phyloP scores from a whole-genome alignment of 2,888 invertebrate genomes.

The Drosophila siamana region DNA sequence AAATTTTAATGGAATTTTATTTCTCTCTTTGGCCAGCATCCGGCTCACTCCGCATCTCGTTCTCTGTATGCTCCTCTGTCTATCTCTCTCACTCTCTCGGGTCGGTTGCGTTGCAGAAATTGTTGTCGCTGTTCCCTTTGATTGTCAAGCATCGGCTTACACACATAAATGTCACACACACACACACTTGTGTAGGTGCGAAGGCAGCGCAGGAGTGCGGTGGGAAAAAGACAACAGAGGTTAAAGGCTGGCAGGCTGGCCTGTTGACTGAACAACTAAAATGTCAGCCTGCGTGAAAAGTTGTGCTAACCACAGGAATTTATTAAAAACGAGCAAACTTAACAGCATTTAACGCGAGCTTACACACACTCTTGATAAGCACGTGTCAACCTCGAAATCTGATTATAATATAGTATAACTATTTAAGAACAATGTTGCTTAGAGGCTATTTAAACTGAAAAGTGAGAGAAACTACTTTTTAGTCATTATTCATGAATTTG shows the following conservation, averaged over 20 bases:
- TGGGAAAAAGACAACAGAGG: conserved; percentile 19
- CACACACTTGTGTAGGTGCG: conserved; percentile 31
- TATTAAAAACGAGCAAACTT: conserved; percentile 5
- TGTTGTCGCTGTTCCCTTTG: conserved; percentile 69
- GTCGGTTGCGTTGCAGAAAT: conserved; percentile 69
- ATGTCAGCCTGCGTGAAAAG: conserved; percentile 23
- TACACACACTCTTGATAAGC: neutral
- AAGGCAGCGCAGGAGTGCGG: neutral
- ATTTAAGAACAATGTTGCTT: too few species aligned
- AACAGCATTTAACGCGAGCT: neutral
- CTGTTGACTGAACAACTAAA: conserved; percentile 38
- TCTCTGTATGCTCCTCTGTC: conserved; percentile 7
- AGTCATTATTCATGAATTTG: too few species aligned
- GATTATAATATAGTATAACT: too few species aligned
- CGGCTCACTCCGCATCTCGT: too few species aligned
- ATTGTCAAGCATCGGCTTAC: conserved; percentile 78
- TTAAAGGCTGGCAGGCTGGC: conserved; percentile 7
- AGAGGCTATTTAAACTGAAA: too few species aligned
- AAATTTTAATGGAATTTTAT: conserved; percentile 81
- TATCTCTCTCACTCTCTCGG: conserved; percentile 25
- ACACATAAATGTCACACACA: conserved; percentile 70
- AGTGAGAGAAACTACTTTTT: too few species aligned
- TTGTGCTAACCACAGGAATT: neutral
- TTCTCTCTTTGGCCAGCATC: conserved; percentile 28
- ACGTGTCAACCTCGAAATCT: too few species aligned